Percentiles rank a stretch among this genome's conserved stretches.
phyloP scores from a whole-genome alignment of 1,140 invertebrate species.

The Trichoplusia ni region DNA sequence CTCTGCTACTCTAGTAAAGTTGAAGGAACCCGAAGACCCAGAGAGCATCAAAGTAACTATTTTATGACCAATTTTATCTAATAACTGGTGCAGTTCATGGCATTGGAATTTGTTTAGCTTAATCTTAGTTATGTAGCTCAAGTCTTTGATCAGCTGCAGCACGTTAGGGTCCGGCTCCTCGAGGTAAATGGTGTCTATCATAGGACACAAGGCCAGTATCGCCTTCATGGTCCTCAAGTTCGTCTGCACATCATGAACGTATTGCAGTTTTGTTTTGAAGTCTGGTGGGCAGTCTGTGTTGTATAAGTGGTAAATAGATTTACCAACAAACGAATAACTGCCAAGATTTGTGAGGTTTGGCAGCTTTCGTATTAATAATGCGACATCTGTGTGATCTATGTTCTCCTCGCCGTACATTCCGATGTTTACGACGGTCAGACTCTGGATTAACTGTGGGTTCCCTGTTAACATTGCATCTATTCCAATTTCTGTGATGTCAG shows the following conservation, averaged over 20 bases:
- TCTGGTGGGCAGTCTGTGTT: conserved; percentile 79
- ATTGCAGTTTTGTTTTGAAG: conserved; percentile 83
- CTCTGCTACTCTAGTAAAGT: conserved; percentile 83
- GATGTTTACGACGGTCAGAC: conserved; percentile 83
- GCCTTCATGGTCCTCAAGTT: conserved; percentile 81
- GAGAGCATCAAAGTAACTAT: conserved; percentile 84
- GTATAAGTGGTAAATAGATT: conserved; percentile 80
- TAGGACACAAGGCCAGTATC: conserved; percentile 82
- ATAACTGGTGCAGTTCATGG: conserved; percentile 82
- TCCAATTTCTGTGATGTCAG: conserved; percentile 84
- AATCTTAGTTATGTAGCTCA: conserved; percentile 80
- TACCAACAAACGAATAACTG: conserved; percentile 85
- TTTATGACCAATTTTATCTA: conserved; percentile 82
- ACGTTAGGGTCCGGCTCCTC: conserved; percentile 83
- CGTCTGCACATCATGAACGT: conserved; percentile 84
- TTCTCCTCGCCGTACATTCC: conserved; percentile 85
- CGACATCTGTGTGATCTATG: conserved; percentile 84
- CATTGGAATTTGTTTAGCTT: conserved; percentile 84
- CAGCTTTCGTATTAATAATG: conserved; percentile 82
- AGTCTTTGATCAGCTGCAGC: conserved; percentile 77
- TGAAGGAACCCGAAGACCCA: conserved; percentile 81
- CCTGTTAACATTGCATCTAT: conserved; percentile 81
- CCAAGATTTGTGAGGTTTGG: conserved; percentile 84
- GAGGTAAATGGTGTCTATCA: conserved; percentile 83
- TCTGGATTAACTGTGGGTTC: conserved; percentile 76